These are phyloP conservation scores for Caenorhabditis remanei DNA, from an alignment of 1,140 invertebrate species.

Conservation along the genomic window DNA sequence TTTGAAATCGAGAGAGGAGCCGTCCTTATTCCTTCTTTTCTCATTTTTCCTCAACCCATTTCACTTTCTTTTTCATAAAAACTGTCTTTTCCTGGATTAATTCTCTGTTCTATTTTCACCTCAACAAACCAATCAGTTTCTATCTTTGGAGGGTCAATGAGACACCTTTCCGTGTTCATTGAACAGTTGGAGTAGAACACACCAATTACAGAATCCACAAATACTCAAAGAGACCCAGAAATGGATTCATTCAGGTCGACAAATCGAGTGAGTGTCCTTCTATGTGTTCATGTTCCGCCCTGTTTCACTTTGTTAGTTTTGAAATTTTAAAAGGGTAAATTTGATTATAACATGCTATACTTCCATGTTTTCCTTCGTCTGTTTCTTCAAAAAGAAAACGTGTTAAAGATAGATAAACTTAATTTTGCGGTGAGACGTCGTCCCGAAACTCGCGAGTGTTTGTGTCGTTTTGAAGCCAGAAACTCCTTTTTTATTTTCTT, in stretches of 20 bases:
- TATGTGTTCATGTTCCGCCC: neutral
- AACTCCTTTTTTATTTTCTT: neutral
- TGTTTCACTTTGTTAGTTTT: constrained; percentile 8
- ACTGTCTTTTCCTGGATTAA: neutral
- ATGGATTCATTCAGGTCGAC: neutral
- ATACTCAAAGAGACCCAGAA: no score
- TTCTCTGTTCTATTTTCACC: neutral
- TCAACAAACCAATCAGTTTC: neutral
- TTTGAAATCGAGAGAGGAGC: constrained; percentile 14
- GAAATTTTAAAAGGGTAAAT: neutral
- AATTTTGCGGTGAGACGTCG: constrained; percentile 5
- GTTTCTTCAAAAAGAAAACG: neutral
- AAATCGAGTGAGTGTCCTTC: neutral
- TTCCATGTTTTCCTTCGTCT: neutral
- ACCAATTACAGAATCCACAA: constrained; percentile 9
- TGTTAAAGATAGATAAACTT: constrained; percentile 40
- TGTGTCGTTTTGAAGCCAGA: constrained; percentile 21
- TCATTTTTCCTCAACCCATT: neutral
- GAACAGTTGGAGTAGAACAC: neutral
- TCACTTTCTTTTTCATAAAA: constrained; percentile 25
- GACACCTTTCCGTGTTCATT: constrained; percentile 16
- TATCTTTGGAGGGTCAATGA: neutral
- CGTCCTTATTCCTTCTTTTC: neutral
- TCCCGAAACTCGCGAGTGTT: neutral
- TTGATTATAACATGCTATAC: neutral